phyloP scores from a whole-genome alignment of 2,888 invertebrate genomes.

The Hirtodrosophila trivittata region DNA sequence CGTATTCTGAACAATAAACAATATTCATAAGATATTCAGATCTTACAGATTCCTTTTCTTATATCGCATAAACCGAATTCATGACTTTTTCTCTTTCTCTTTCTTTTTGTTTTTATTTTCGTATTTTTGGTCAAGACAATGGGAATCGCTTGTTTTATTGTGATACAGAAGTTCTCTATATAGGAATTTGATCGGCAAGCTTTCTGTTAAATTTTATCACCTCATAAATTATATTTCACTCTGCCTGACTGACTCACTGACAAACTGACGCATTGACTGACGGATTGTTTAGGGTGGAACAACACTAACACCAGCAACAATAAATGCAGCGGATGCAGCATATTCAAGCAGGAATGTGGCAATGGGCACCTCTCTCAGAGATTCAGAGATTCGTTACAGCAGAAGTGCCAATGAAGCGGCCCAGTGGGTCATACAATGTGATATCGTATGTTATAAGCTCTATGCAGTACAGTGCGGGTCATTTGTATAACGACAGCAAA shows the following conservation, averaged over 20 bases:
- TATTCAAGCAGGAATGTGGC: conserved; percentile 40
- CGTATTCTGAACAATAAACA: conserved; percentile 1
- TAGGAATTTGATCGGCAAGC: conserved; percentile 36
- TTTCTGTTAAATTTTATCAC: conserved; percentile 43
- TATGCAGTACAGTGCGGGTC: not conserved
- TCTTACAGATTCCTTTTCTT: no score
- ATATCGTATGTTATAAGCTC: not conserved
- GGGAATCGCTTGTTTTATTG: conserved; percentile 28
- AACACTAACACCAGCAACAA: conserved; percentile 20
- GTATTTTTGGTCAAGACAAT: conserved; percentile 41
- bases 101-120: conserved; percentile 13
- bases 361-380: conserved; percentile 1
- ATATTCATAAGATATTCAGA: no score
- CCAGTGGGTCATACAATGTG: conserved; percentile 25
- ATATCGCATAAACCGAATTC: no score
- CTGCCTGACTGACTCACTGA: conserved; percentile 22
- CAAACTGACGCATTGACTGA: conserved; percentile 1
- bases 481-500: not conserved
- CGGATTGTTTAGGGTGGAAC: conserved; percentile 12
- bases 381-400: conserved; percentile 14
- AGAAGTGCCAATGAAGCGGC: conserved; percentile 39
- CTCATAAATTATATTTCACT: conserved; percentile 50
- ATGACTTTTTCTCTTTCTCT: no score
- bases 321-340: conserved; percentile 40
- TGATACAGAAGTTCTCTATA: not conserved